phyloP scores from a whole-genome alignment of 2,113 vertebrate genomes.

The Bostrychus sinensis region DNA sequence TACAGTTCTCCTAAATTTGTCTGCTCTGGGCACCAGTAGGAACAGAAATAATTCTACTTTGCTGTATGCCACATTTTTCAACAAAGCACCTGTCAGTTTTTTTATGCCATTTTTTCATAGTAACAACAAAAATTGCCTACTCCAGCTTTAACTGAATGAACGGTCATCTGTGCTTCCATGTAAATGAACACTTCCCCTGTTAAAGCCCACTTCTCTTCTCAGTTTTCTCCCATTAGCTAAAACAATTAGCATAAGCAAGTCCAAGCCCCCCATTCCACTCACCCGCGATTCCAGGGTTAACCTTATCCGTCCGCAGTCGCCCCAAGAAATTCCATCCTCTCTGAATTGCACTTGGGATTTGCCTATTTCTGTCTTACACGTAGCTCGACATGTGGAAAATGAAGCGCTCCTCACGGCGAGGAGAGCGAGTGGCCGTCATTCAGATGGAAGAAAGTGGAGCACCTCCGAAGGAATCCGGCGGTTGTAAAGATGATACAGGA shows the following conservation, averaged over 20 bases:
- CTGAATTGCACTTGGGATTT: slow-evolving; percentile 68
- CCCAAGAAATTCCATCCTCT: slow-evolving; percentile 48
- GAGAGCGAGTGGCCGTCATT: slow-evolving; percentile 55
- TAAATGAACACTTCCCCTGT: slow-evolving; percentile 60
- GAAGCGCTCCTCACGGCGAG: slow-evolving; percentile 32
- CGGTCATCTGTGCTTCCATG: slow-evolving; percentile 61
- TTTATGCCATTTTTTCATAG: neutral
- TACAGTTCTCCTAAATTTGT: neutral
- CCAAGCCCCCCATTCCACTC: slow-evolving; percentile 42
- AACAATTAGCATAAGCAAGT: slow-evolving; percentile 24
- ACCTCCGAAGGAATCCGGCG: slow-evolving; percentile 60
- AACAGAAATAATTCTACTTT: neutral
- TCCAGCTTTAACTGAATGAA: slow-evolving; percentile 37
- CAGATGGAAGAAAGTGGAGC: slow-evolving; percentile 51
- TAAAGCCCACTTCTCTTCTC: slow-evolving; percentile 13
- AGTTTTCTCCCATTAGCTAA: slow-evolving; percentile 2
- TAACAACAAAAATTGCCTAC: slow-evolving; percentile 2
- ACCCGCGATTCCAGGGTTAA: slow-evolving; percentile 49
- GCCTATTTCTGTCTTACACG: slow-evolving; percentile 63
- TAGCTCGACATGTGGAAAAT: slow-evolving; percentile 47
- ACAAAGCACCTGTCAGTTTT: neutral
- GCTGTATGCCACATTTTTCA: too few species aligned
- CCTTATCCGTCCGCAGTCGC: slow-evolving; percentile 45
- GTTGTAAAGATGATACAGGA: slow-evolving; percentile 78
- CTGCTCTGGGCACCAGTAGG: neutral